Conservation (phyloP, 2,888 invertebrate genomes). For the Pandemis heparana region DNA sequence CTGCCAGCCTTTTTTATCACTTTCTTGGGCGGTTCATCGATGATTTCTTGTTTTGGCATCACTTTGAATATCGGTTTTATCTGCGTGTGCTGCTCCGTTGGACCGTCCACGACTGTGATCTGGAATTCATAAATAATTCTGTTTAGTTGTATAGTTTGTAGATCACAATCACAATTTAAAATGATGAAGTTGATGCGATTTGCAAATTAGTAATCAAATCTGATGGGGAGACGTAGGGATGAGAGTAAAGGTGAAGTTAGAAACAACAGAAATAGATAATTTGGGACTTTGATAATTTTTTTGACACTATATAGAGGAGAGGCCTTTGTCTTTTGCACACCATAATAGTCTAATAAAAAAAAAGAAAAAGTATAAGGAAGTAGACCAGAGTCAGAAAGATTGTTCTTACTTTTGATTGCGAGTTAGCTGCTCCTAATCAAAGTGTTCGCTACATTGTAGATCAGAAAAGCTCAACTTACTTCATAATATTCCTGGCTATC, state of each 20-base stretch:
- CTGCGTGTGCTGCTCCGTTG: slow-evolving; percentile 54
- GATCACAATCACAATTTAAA: neutral
- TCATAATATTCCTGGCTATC: slow-evolving; percentile 82
- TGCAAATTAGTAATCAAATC: too few relatives aligned
- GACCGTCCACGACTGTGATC: slow-evolving; percentile 74
- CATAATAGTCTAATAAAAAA: too few relatives aligned
- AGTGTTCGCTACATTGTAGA: too few relatives aligned
- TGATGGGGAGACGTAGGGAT: too few relatives aligned
- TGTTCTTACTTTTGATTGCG: too few relatives aligned
- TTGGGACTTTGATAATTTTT: neutral
- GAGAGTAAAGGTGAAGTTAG: neutral
- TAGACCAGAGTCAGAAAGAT: too few relatives aligned
- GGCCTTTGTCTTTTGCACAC: too few relatives aligned
- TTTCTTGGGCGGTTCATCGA: slow-evolving; percentile 66
- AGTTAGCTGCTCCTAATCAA: too few relatives aligned
- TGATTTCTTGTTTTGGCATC: slow-evolving; percentile 55
- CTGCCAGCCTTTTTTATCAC: slow-evolving; percentile 66
- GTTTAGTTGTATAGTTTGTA: neutral
- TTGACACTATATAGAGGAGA: too few relatives aligned
- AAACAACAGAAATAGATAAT: neutral
- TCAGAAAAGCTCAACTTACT: slow-evolving; percentile 52
- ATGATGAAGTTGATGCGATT: too few relatives aligned
- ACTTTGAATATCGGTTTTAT: slow-evolving; percentile 53
- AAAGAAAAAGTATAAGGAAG: too few relatives aligned
- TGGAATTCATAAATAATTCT: slow-evolving; percentile 57